Conservation (phyloP, 2,888 invertebrate species). For the Heliconius sara region DNA sequence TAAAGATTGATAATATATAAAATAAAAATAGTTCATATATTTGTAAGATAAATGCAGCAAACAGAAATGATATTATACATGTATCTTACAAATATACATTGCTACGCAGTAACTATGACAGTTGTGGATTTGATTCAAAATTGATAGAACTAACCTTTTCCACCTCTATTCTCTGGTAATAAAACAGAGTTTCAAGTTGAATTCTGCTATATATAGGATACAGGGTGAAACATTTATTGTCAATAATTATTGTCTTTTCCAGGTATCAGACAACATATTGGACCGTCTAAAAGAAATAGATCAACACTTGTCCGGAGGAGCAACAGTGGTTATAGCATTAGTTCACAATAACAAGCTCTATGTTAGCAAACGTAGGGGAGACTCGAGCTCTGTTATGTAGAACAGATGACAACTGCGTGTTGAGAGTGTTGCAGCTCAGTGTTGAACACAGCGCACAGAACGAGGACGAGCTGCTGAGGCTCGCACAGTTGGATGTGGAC, state of each 20-base stretch:
- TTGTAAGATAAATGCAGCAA: too few relatives aligned
- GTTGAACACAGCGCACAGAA: slow-evolving; percentile 93
- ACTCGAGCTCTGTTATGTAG: slow-evolving; percentile 91
- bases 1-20: too few relatives aligned
- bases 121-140: too few relatives aligned
- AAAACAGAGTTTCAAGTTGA: too few relatives aligned
- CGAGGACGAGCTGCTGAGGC: slow-evolving; percentile 91
- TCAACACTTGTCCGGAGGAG: slow-evolving; percentile 91
- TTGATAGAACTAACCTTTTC: too few relatives aligned
- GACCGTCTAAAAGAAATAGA: slow-evolving; percentile 89
- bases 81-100: too few relatives aligned
- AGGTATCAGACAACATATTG: slow-evolving; percentile 78
- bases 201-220: not conserved
- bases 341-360: slow-evolving; percentile 90
- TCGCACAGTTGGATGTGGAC: slow-evolving; percentile 90
- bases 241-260: slow-evolving; percentile 32
- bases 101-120: too few relatives aligned
- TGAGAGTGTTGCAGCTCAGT: slow-evolving; percentile 90
- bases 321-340: slow-evolving; percentile 92
- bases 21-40: too few relatives aligned
- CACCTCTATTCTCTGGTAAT: too few relatives aligned
- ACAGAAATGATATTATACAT: too few relatives aligned
- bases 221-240: not conserved
- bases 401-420: slow-evolving; percentile 89
- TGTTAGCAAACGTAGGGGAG: slow-evolving; percentile 92